These are phyloP conservation scores for Clavelina lepadiformis DNA, from an alignment of 23 tunicate species.

Conservation along the genomic window DNA sequence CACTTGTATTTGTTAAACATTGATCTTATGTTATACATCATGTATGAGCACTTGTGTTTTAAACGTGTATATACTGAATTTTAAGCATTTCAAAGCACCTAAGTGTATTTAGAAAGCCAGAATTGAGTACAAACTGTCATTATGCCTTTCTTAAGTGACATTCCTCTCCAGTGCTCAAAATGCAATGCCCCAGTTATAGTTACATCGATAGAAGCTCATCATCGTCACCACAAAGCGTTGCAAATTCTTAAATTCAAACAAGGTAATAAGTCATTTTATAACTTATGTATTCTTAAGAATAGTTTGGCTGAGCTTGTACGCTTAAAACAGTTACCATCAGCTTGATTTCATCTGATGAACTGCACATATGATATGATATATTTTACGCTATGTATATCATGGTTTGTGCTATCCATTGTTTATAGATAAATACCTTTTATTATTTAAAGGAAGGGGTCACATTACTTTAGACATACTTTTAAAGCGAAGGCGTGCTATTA, in stretches of 20 bases:
- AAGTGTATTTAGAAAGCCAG: neutral
- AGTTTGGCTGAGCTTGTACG: no score
- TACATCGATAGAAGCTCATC: conserved; percentile 20
- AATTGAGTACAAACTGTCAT: neutral
- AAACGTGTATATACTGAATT: neutral
- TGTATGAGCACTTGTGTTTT: no score
- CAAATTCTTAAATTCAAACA: conserved; percentile 37
- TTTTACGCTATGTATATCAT: no score
- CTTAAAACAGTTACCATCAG: no score
- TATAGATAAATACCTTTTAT: neutral
- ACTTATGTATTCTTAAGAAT: no score
- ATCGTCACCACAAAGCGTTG: conserved; percentile 57
- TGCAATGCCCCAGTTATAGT: conserved; percentile 35
- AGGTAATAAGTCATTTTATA: no score
- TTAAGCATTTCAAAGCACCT: neutral
- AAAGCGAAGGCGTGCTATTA: conserved; percentile 29
- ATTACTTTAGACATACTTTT: conserved; percentile 16
- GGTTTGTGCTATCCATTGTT: neutral
- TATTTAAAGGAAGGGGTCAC: neutral
- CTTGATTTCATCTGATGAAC: no score
- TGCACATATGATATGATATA: no score
- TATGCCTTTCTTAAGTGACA: conserved; percentile 2
- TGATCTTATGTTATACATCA: no score
- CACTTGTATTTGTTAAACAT: no score
- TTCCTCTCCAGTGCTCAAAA: conserved; percentile 20